phyloP scores from a whole-genome alignment of 1,140 invertebrate species.

The Macrocentrus cingulum region DNA sequence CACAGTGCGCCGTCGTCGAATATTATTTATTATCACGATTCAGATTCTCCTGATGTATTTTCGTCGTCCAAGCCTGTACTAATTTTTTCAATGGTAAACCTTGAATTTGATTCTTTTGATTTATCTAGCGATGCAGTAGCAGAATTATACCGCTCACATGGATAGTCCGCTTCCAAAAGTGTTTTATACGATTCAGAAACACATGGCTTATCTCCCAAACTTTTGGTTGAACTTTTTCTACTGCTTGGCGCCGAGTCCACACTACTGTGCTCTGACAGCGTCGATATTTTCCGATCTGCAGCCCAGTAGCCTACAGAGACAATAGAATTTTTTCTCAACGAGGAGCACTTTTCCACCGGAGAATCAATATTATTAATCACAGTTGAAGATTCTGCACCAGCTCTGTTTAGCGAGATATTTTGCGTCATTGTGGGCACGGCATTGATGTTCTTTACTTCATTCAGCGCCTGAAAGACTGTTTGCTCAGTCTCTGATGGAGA shows the following conservation, averaged over 20 bases:
- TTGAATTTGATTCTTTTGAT: slow-evolving; percentile 8
- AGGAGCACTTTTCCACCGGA: too few relatives aligned
- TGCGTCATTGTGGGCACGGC: not conserved
- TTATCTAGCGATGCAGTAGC: slow-evolving; percentile 20
- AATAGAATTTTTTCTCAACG: too few relatives aligned
- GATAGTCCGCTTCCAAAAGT: slow-evolving; percentile 34
- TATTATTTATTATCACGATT: slow-evolving; percentile 15
- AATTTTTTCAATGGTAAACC: not conserved
- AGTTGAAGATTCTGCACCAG: too few relatives aligned
- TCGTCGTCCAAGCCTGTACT: slow-evolving; percentile 5
- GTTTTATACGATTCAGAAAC: slow-evolving; percentile 37
- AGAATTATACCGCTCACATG: slow-evolving; percentile 33
- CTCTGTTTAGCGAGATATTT: not conserved
- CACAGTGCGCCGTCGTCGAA: too few relatives aligned
- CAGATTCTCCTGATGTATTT: slow-evolving; percentile 17
- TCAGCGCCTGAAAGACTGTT: slow-evolving; percentile 17
- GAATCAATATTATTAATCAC: too few relatives aligned
- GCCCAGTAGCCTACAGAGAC: too few relatives aligned
- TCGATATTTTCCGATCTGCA: not conserved
- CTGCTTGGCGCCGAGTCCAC: too few relatives aligned
- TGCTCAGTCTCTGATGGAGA: too few relatives aligned
- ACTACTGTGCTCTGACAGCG: too few relatives aligned
- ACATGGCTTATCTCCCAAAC: slow-evolving; percentile 30
- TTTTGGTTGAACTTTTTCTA: slow-evolving; percentile 31
- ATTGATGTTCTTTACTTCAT: slow-evolving; percentile 20